Base-by-base conservation (phyloP, 2,113 vertebrate genomes). In the Leptosomus discolor region DNA sequence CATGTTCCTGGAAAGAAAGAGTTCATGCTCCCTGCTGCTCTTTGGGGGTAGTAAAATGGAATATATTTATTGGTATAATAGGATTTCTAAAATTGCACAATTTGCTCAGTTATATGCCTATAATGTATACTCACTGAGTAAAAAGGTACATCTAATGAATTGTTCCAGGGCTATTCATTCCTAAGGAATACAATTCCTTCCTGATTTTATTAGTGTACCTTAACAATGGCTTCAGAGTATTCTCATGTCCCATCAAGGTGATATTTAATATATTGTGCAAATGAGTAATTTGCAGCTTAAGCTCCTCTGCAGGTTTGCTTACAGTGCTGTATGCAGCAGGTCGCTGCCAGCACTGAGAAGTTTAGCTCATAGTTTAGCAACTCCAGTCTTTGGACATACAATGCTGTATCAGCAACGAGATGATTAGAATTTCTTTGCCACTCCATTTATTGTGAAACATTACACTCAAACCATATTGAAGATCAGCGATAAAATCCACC, bases 321-420 rank as follows among this genome's bases (percentile, higher is more conserved):
- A 8, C 43, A 19, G 64, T 1, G 51, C 92, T 68, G 22, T 6
- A 29, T 5, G 30, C 34, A 57, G 48, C 13, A 82, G 60, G 53
- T 65, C 7, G 0, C 27, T 41, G 45, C 22, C 41, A 41, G 48
- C 6, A 41, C 34, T 6, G 20, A 24, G 3, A 56, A 30, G 12
- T 57, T 82, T 2, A 82, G 32, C 80, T 80, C 15, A 2, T 9
- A 34, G 32, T 48, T 78, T 6, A 90, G 27, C 43, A 75, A 2
- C n/a, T 75, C 43, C 41, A 16, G 22, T 61, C 69, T 75, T 45
- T 4, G 1, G 56, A 19, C 11, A 50, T 5, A 43, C 37, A 30
- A 9, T 0, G 0, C 71, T 34, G 54, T n/a, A 34, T 21, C n/a
- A 67, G 37, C 4, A 5, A 39, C 2, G 2, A 54, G 32, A 63